Conservation (phyloP, 2,797 vertebrate genomes). For the Pantherophis vulpinus region DNA sequence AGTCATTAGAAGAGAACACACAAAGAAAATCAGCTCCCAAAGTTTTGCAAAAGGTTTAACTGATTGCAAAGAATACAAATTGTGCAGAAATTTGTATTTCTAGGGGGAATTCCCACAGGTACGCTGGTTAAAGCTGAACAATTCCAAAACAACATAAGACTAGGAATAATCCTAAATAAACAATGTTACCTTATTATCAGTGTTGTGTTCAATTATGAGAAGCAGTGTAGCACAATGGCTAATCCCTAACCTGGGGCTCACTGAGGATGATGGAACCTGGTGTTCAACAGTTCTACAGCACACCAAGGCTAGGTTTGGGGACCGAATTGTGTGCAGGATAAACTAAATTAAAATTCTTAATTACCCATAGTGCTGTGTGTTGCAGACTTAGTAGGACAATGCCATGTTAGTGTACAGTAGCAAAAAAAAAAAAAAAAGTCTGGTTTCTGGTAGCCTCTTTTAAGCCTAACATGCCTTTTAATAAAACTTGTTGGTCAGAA, state of each 20-base stretch:
- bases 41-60: background rate
- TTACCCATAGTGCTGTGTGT: background rate
- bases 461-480: background rate
- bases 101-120: background rate
- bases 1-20: constrained; percentile 50
- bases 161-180: background rate
- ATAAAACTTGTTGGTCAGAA: background rate
- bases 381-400: background rate
- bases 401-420: background rate
- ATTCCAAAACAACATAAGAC: background rate
- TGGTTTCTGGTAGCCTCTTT: background rate
- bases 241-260: background rate
- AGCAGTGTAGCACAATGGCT: background rate
- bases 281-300: background rate
- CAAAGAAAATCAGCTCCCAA: background rate
- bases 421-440: background rate
- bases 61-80: background rate
- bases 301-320: background rate
- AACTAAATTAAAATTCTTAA: background rate
- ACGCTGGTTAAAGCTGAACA: background rate
- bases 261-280: background rate
- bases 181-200: background rate
- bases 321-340: background rate
- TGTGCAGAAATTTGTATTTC: background rate
- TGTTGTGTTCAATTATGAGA: background rate